Conservation (phyloP, 2,797 vertebrate genomes). For the Myotis daubentonii region DNA sequence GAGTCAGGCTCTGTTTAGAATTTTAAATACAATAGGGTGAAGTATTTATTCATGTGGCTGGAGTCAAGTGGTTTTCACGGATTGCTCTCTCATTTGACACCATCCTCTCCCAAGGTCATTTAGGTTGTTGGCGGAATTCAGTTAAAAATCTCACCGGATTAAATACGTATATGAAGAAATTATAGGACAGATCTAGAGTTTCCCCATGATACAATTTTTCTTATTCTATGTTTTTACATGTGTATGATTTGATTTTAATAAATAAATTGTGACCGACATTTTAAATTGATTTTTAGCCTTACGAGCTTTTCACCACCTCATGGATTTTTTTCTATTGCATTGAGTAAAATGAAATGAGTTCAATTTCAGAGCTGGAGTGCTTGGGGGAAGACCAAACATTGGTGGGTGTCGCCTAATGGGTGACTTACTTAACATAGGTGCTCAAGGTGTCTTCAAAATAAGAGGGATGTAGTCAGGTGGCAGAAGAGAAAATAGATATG, state of each 20-base stretch:
- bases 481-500: not conserved
- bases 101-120: not conserved
- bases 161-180: not conserved
- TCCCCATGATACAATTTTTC: not conserved
- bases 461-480: not conserved
- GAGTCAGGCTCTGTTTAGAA: not conserved
- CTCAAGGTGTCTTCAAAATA: not conserved
- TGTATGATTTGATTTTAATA: slow-evolving; percentile 16
- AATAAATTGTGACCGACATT: not conserved
- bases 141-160: slow-evolving; percentile 5
- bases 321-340: not conserved
- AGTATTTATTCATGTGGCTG: not conserved
- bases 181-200: not conserved
- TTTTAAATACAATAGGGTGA: not conserved
- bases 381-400: not conserved
- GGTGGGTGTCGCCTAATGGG: not conserved
- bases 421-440: not conserved
- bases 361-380: not conserved
- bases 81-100: not conserved
- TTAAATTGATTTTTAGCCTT: not conserved
- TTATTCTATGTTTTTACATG: not conserved
- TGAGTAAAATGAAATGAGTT: slow-evolving; percentile 3
- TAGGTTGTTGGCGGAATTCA: not conserved
- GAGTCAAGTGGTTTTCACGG: not conserved
- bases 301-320: not conserved